Evolutionary conservation across 2,888 invertebrate genomes (phyloP), one percentile per base, ranked within the genome.

Genomic region (Anthoptus insignis): DNA sequence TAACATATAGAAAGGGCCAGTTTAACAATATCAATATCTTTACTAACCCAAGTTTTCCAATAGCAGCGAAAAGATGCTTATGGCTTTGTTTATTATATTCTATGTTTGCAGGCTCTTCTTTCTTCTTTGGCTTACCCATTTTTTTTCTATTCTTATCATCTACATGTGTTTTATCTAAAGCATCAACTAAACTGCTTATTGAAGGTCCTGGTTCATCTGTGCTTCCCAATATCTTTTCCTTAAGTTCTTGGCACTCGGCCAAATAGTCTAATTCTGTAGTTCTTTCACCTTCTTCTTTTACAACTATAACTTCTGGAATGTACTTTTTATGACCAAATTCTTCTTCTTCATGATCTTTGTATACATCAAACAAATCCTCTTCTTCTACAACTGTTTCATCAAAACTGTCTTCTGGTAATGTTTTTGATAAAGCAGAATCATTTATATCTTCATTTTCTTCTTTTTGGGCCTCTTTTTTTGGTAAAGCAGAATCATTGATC

Each of bases 51-150:
- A 95, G 95, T 87, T 94, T 95, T 54, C 95, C 94, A 39, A 96
- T 94, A 52, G 96, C 95, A 34, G 97, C 97, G 68, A 97, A 86
- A 22, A 97, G 84, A 84, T 93, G 92, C 65, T 91, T 94, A 59
- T 91, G 89, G 29, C 76, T 73, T 61, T 89, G 86, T 6, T 67
- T 66, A 80, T 80, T 87, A 19, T 73, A 67, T 63, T 76, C 78
- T 27, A 8, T 3, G 8, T n/a, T 61, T 21, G 13, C 3, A 13
- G 59, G 29, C 42, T 59, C 45, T 53, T 60, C 52, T 19, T 34
- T 56, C 47, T 63, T 34, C 16, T 59, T 47, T 37, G 59, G 19
- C 21, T 61, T 47, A 34, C 60, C 68, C 19, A n/a, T n/a, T n/a
- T n/a, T n/a, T n/a, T 56, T 60, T 59, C 24, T 19, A 47, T 77